Evolutionary conservation across 2,797 vertebrate species (phyloP).

Genomic region (Miichthys miiuy): DNA sequence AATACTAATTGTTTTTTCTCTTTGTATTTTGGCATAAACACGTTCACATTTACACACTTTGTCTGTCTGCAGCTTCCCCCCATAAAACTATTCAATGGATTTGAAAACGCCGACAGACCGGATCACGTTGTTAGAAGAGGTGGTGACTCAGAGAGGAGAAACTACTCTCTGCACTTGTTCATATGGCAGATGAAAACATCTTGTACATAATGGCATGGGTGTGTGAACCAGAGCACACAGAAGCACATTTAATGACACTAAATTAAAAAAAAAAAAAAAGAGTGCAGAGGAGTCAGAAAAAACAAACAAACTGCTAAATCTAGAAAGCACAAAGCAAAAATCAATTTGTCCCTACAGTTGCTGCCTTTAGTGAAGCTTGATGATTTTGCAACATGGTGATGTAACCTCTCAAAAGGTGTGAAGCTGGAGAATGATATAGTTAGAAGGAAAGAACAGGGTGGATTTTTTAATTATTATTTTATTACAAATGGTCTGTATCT

Average conservation of each 20-base stretch:
- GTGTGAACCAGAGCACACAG: conserved; percentile 45
- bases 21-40: not conserved
- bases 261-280: conserved; percentile 67
- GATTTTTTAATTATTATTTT: too few relatives aligned
- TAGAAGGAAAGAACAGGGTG: not conserved
- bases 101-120: conserved; percentile 20
- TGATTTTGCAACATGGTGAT: conserved; percentile 12
- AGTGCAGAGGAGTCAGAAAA: conserved; percentile 32
- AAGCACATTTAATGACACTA: conserved; percentile 59
- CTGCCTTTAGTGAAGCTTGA: conserved; percentile 21
- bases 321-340: conserved; percentile 34
- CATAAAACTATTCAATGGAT: not conserved
- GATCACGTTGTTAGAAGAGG: conserved; percentile 4
- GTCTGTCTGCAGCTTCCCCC: not conserved
- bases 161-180: conserved; percentile 8
- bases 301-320: conserved; percentile 38
- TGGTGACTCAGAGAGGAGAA: not conserved
- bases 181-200: conserved; percentile 46
- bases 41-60: not conserved
- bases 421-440: conserved; percentile 2
- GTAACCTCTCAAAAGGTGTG: conserved; percentile 1
- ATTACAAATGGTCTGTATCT: too few relatives aligned
- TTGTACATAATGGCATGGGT: conserved; percentile 39
- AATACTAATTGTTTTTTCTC: not conserved
- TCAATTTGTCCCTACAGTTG: conserved; percentile 25